Conservation (phyloP, 2,113 vertebrate species). For the Menidia beryllina region DNA sequence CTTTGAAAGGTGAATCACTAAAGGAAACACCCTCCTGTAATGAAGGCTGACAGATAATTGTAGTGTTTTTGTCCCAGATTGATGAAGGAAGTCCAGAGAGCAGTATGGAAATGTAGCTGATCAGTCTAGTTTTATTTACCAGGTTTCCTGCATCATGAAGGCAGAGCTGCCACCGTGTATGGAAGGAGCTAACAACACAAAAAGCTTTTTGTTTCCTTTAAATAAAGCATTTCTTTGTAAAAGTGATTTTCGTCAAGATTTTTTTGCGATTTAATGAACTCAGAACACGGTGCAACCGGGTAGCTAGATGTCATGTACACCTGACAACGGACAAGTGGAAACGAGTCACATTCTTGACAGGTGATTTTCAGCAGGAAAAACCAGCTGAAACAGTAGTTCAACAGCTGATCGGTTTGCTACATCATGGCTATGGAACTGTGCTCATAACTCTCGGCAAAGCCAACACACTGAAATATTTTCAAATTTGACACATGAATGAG, state of each 20-base stretch:
- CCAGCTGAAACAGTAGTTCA: not conserved
- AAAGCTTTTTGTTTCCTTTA: too few relatives aligned
- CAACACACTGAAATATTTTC: not conserved
- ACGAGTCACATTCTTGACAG: too few relatives aligned
- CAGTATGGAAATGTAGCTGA: too few relatives aligned
- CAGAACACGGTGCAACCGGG: not conserved
- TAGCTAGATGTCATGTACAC: not conserved
- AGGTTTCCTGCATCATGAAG: too few relatives aligned
- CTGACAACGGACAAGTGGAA: not conserved
- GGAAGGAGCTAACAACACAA: too few relatives aligned
- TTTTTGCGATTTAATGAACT: not conserved
- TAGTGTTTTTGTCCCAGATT: slow-evolving; percentile 25
- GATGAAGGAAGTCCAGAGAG: too few relatives aligned
- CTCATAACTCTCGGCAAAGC: not conserved
- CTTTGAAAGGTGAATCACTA: slow-evolving; percentile 10
- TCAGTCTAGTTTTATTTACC: too few relatives aligned
- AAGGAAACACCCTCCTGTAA: slow-evolving; percentile 9
- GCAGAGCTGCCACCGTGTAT: too few relatives aligned
- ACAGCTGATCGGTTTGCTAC: not conserved
- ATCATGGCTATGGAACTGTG: not conserved
- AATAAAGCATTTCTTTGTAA: too few relatives aligned
- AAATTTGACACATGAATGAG: not conserved
- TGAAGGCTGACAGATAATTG: not conserved
- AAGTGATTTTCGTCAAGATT: not conserved
- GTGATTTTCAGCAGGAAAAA: too few relatives aligned